Percentiles rank a stretch among this genome's conserved stretches.
Conservation (phyloP, 2,113 vertebrate genomes). For the Bos javanicus region DNA sequence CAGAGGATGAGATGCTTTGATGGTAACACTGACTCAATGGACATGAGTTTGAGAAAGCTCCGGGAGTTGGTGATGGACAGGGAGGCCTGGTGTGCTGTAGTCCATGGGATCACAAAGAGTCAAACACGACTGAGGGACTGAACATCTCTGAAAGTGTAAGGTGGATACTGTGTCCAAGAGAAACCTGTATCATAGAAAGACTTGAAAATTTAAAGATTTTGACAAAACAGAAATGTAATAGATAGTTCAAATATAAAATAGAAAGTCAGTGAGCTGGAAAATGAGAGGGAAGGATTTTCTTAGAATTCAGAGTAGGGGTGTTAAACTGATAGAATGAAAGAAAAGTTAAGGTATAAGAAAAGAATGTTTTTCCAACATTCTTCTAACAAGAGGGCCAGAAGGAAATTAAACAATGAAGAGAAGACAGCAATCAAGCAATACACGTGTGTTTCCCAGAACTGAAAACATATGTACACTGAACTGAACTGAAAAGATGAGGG, state of each 20-base stretch:
- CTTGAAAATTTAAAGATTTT: not conserved
- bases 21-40: not conserved
- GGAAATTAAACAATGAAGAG: not conserved
- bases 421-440: not conserved
- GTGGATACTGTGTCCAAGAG: not conserved
- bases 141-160: not conserved
- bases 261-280: not conserved
- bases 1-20: not conserved
- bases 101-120: not conserved
- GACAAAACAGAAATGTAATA: not conserved
- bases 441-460: not conserved
- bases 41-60: not conserved
- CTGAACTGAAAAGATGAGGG: not conserved
- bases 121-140: rapidly evolving
- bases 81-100: not conserved
- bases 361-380: not conserved
- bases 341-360: not conserved
- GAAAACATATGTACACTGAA: not conserved
- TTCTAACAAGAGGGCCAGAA: not conserved
- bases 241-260: not conserved
- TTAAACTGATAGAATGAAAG: not conserved
- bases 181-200: not conserved
- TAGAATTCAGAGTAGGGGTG: not conserved
- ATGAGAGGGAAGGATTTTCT: not conserved
- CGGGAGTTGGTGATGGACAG: not conserved